These are phyloP conservation scores for Chouioia cunea DNA, from an alignment of 2,888 invertebrate species.

Conservation along the genomic window DNA sequence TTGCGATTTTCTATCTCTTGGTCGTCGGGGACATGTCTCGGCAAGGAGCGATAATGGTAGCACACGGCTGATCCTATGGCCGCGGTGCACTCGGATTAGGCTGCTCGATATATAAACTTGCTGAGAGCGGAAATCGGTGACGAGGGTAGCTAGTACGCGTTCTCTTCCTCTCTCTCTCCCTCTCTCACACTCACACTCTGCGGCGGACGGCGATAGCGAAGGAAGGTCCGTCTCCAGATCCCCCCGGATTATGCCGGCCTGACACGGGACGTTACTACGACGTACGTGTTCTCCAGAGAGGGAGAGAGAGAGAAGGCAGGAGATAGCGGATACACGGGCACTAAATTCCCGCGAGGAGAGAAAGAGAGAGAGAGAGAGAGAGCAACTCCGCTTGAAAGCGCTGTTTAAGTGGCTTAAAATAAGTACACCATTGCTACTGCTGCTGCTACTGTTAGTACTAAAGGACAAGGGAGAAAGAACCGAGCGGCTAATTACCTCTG, in stretches of 20 bases:
- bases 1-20: slow-evolving; percentile 43
- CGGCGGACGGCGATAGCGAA: slow-evolving; percentile 35
- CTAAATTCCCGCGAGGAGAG: slow-evolving; percentile 54
- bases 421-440: slow-evolving; percentile 50
- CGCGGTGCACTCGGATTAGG: slow-evolving; percentile 47
- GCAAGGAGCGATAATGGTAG: slow-evolving; percentile 46
- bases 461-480: too few relatives aligned
- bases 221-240: slow-evolving; percentile 59
- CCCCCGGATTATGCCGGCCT: slow-evolving; percentile 60
- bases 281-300: slow-evolving; percentile 13
- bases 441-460: background rate
- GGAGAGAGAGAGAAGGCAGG: background rate
- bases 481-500: slow-evolving; percentile 51
- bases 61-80: slow-evolving; percentile 48
- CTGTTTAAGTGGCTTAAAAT: slow-evolving; percentile 57
- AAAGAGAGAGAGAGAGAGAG: slow-evolving; percentile 36
- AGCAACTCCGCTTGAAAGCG: slow-evolving; percentile 47
- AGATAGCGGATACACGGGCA: slow-evolving; percentile 48
- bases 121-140: slow-evolving; percentile 49
- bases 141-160: too few relatives aligned
- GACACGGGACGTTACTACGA: slow-evolving; percentile 58
- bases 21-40: slow-evolving; percentile 47
- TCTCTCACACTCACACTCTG: background rate
- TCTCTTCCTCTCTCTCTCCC: too few relatives aligned
- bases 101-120: slow-evolving; percentile 51